A percentile compares a stretch with the other conserved stretches of the same genome.
Evolutionary conservation across 2,797 vertebrate species (phyloP).

Genomic region (Danio choprae): DNA sequence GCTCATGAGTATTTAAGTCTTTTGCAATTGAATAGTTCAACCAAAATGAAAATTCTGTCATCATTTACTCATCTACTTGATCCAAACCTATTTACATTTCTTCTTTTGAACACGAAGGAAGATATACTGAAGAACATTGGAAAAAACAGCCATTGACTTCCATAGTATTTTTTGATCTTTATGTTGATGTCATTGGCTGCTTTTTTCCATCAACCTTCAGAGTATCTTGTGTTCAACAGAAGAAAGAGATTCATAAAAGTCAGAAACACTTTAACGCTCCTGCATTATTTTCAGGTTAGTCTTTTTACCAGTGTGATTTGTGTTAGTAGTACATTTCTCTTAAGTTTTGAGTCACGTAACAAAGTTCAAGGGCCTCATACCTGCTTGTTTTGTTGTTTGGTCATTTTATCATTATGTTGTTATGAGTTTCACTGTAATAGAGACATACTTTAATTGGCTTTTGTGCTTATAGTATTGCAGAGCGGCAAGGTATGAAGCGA

Average conservation of each 20-base stretch:
- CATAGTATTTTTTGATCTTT: no score
- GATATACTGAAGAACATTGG: no score
- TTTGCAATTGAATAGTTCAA: not conserved
- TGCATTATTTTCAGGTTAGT: not conserved
- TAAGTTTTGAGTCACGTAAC: not conserved
- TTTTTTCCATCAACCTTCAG: no score
- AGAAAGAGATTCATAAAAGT: no score
- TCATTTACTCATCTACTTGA: no score
- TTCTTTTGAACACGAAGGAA: no score
- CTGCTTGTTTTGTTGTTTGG: not conserved
- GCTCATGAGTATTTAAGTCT: not conserved
- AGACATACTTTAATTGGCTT: not conserved
- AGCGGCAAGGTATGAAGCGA: constrained; percentile 88
- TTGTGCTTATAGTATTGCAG: constrained; percentile 82
- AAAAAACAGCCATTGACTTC: no score
- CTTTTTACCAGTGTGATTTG: not conserved
- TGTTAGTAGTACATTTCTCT: not conserved
- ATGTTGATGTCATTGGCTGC: no score
- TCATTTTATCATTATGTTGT: not conserved
- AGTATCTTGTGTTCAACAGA: no score
- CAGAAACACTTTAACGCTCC: not conserved
- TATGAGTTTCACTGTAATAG: not conserved
- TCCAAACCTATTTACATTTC: no score
- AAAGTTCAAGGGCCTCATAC: not conserved
- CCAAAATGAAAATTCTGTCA: no score